Conservation (phyloP, 2,888 invertebrate genomes). For the Acanthacorydalis orientalis region DNA sequence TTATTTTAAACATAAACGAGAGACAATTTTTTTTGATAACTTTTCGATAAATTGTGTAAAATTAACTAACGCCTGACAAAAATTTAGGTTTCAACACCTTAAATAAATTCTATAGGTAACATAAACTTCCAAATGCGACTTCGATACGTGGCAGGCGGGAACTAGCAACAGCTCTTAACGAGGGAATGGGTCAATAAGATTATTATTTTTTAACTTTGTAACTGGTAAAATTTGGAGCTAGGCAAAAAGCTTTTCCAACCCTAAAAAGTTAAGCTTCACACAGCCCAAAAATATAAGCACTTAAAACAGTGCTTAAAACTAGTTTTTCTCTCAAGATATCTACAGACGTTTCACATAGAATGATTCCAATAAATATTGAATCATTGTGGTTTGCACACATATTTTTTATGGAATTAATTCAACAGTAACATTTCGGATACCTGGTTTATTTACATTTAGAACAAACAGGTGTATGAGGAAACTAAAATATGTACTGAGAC, state of each 20-base stretch:
- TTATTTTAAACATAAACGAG: no score
- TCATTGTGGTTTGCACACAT: constrained; percentile 24
- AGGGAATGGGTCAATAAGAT: constrained; percentile 5
- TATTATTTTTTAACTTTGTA: constrained; percentile 6
- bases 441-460: no score
- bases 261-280: constrained; percentile 37
- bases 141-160: constrained; percentile 4
- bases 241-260: constrained; percentile 36
- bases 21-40: no score
- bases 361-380: not conserved
- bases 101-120: no score
- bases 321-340: constrained; percentile 10
- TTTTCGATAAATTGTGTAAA: no score
- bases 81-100: no score
- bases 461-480: no score
- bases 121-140: no score
- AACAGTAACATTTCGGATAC: constrained; percentile 17
- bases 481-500: no score
- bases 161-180: constrained; percentile 7
- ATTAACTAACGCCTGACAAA: no score
- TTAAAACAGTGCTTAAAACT: constrained; percentile 45
- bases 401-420: constrained; percentile 31
- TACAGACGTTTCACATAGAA: not conserved
- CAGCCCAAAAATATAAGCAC: constrained; percentile 48
- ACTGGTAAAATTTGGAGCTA: constrained; percentile 29